These are phyloP conservation scores for Eilema griseolum DNA, from an alignment of 2,888 invertebrate species.

Conservation along the genomic window DNA sequence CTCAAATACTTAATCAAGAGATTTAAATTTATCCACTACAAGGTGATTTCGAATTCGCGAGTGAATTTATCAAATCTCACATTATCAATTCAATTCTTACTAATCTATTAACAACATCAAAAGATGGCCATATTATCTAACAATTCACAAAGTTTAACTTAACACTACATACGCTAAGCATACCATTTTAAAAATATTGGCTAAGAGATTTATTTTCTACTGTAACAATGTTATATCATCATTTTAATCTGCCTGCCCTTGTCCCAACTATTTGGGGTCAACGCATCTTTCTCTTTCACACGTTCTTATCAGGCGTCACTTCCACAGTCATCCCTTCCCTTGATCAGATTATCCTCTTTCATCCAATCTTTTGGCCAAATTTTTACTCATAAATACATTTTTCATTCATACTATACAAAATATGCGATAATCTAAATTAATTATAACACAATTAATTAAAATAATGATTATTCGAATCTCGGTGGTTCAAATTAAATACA, in stretches of 20 bases:
- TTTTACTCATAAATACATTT: not conserved
- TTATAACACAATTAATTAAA: slow-evolving; percentile 21
- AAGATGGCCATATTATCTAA: not conserved
- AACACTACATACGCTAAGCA: not conserved
- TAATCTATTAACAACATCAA: not conserved
- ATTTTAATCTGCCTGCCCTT: not conserved
- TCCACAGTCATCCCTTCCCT: not conserved
- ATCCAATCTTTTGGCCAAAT: not conserved
- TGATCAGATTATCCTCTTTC: no score
- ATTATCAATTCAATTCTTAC: not conserved
- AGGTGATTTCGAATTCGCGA: not conserved
- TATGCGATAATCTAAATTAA: slow-evolving; percentile 19
- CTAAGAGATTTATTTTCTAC: slow-evolving; percentile 14
- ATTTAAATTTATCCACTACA: not conserved
- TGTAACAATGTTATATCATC: not conserved
- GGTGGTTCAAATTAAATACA: slow-evolving; percentile 63
- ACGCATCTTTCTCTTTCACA: not conserved
- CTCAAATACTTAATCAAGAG: not conserved
- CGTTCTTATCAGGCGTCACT: not conserved
- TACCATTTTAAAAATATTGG: slow-evolving; percentile 24
- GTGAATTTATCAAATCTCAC: not conserved
- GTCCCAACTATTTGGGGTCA: not conserved
- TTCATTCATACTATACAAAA: not conserved
- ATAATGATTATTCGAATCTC: slow-evolving; percentile 55
- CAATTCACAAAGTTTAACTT: not conserved